phyloP scores from a whole-genome alignment of 2,888 invertebrate species.

The Drosophila paramelanica region DNA sequence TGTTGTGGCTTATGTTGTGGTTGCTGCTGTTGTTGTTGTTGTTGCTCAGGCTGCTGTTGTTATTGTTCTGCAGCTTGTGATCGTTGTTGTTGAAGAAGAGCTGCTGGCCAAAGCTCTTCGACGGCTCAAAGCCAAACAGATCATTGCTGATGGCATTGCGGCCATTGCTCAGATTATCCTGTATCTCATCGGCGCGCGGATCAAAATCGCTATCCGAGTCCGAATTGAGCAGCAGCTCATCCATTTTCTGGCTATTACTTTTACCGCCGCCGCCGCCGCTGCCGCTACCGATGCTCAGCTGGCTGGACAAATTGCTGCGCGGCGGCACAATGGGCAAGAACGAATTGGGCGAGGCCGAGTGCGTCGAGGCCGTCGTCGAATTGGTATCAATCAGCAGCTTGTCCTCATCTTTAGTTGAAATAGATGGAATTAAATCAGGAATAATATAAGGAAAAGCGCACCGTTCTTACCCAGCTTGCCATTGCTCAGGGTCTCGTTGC shows the following conservation, averaged over 20 bases:
- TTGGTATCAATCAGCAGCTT: slow-evolving; percentile 84
- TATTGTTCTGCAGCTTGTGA: slow-evolving; percentile 79
- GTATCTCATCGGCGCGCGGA: slow-evolving; percentile 92
- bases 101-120: slow-evolving; percentile 84
- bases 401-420: slow-evolving; percentile 72
- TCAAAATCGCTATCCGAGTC: slow-evolving; percentile 95
- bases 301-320: slow-evolving; percentile 83
- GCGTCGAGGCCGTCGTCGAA: slow-evolving; percentile 74
- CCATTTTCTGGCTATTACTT: slow-evolving; percentile 91
- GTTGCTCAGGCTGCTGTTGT: slow-evolving; percentile 58
- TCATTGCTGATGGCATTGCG: slow-evolving; percentile 82
- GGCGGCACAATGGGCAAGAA: slow-evolving; percentile 85
- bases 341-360: slow-evolving; percentile 76
- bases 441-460: neutral
- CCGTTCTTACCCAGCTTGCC: slow-evolving; percentile 68
- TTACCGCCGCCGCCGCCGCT: slow-evolving; percentile 79
- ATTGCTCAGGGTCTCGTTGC: slow-evolving; percentile 64
- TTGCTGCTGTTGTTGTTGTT: slow-evolving; percentile 75
- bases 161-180: slow-evolving; percentile 82
- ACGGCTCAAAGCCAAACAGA: slow-evolving; percentile 85
- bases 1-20: slow-evolving; percentile 74
- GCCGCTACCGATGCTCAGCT: slow-evolving; percentile 87
- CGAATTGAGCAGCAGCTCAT: slow-evolving; percentile 90
- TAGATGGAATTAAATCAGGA: neutral
- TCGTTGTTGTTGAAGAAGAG: slow-evolving; percentile 85